Conservation (phyloP, 2,797 vertebrate genomes). For the Iguana delicatissima region DNA sequence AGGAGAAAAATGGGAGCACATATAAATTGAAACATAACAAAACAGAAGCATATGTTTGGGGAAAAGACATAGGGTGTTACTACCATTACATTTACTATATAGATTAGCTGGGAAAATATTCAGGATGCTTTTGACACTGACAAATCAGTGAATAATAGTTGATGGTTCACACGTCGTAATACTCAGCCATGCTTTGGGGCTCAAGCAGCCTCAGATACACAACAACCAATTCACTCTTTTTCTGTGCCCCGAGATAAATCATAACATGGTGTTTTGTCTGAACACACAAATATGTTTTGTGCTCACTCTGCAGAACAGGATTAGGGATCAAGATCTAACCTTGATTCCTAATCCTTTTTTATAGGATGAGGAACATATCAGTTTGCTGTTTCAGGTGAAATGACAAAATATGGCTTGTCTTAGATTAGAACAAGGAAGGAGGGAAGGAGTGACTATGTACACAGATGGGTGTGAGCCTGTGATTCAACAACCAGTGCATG, state of each 20-base stretch:
- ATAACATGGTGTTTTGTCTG: not conserved
- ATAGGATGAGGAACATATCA: not conserved
- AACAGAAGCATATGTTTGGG: constrained; percentile 35
- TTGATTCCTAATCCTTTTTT: not conserved
- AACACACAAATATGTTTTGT: not conserved
- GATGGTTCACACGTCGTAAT: not conserved
- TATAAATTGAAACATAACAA: constrained; percentile 33
- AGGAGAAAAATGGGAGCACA: constrained; percentile 49
- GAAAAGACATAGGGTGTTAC: not conserved
- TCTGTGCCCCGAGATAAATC: not conserved
- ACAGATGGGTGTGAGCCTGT: not conserved
- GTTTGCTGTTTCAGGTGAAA: constrained; percentile 4
- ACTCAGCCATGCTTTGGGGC: not conserved
- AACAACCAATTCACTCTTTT: not conserved
- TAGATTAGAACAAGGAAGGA: not conserved
- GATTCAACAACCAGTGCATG: not conserved
- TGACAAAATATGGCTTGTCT: not conserved
- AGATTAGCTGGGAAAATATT: not conserved
- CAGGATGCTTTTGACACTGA: constrained; percentile 51
- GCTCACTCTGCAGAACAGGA: not conserved
- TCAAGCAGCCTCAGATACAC: not conserved
- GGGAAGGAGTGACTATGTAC: not conserved
- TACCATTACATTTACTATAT: constrained; percentile 43
- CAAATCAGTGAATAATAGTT: constrained; percentile 10
- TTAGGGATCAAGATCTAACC: not conserved